Evolutionary conservation across 2,797 vertebrate genomes (phyloP).

Genomic region (Urocyon cinereoargenteus): DNA sequence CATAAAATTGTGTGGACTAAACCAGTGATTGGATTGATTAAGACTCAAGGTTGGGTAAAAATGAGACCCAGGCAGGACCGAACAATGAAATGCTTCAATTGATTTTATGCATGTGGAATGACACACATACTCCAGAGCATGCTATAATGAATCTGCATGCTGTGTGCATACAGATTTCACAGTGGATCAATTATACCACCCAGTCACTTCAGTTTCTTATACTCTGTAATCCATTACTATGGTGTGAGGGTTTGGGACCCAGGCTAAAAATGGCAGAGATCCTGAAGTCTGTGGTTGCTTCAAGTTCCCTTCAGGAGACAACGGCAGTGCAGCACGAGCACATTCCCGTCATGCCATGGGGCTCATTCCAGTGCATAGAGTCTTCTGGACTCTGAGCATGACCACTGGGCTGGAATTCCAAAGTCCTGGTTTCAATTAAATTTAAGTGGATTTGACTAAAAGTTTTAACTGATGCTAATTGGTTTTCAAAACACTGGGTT

Average conservation of each 20-base stretch:
- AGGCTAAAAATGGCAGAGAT: conserved; percentile 44
- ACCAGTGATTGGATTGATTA: conserved; percentile 64
- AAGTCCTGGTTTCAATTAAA: conserved; percentile 76
- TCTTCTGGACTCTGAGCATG: conserved; percentile 62
- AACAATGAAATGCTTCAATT: conserved; percentile 75
- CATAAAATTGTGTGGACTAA: conserved; percentile 58
- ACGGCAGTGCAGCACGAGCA: not conserved
- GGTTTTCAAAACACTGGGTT: conserved; percentile 76
- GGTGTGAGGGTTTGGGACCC: not conserved
- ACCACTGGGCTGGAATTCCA: conserved; percentile 66
- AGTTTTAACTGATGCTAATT: conserved; percentile 78
- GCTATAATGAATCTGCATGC: conserved; percentile 69
- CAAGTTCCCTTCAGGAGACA: not conserved
- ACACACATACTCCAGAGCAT: not conserved
- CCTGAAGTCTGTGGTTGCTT: not conserved
- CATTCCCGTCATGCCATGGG: not conserved
- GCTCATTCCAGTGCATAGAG: not conserved
- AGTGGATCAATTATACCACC: conserved; percentile 70
- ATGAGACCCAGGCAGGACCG: conserved; percentile 61
- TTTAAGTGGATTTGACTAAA: conserved; percentile 78
- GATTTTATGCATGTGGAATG: conserved; percentile 72
- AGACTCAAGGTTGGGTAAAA: conserved; percentile 65
- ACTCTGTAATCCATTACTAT: not conserved
- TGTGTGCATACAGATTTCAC: conserved; percentile 71
- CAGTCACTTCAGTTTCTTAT: conserved; percentile 45